Conservation (phyloP, 1,140 invertebrate species). For the Daktulosphaira vitifoliae region DNA sequence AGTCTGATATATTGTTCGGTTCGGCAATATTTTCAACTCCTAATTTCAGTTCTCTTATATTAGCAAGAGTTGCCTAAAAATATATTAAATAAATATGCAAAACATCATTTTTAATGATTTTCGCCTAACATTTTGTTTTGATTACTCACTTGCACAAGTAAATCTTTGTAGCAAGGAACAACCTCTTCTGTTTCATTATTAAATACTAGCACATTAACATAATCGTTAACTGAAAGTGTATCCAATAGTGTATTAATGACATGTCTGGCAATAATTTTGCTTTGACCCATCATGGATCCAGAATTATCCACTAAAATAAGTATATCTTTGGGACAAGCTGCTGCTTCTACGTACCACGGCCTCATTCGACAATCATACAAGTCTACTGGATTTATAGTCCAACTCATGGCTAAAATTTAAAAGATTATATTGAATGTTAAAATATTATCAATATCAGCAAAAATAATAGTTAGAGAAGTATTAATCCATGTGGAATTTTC, state of each 20-base stretch:
- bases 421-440: no score
- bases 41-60: slow-evolving; percentile 74
- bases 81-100: no score
- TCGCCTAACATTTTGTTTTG: no score
- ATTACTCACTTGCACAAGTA: slow-evolving; percentile 63
- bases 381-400: slow-evolving; percentile 59
- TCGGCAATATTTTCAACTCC: slow-evolving; percentile 61
- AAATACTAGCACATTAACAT: slow-evolving; percentile 91
- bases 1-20: slow-evolving; percentile 88
- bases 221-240: slow-evolving; percentile 96
- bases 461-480: no score
- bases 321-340: slow-evolving; percentile 89
- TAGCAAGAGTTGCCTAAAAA: slow-evolving; percentile 74
- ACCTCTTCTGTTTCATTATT: slow-evolving; percentile 65
- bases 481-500: no score
- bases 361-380: slow-evolving; percentile 81
- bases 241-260: slow-evolving; percentile 92
- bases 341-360: slow-evolving; percentile 93
- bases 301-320: slow-evolving; percentile 89
- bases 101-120: not conserved
- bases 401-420: slow-evolving; percentile 52
- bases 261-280: slow-evolving; percentile 86
- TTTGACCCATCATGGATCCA: slow-evolving; percentile 93
- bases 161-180: slow-evolving; percentile 78
- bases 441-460: no score